Evolutionary conservation across 2,888 invertebrate species (phyloP).

Genomic region (Tenthredo livida): DNA sequence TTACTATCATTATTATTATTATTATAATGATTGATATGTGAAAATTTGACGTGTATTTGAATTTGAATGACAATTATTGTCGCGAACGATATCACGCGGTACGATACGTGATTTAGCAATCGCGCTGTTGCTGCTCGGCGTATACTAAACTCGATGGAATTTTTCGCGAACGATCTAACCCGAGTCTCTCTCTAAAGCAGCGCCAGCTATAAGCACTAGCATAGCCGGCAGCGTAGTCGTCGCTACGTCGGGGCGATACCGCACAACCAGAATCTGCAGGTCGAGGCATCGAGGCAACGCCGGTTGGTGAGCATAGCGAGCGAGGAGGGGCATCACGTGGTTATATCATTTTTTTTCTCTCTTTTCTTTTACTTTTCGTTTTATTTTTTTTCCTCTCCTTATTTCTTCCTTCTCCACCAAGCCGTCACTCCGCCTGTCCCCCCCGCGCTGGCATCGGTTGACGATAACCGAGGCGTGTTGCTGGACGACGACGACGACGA

Average conservation of each 20-base stretch:
- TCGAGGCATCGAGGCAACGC: neutral
- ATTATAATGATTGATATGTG: no score
- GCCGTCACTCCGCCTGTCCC: no score
- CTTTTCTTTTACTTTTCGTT: neutral
- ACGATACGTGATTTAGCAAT: neutral
- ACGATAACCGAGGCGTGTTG: neutral
- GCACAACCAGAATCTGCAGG: neutral
- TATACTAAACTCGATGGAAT: conserved; percentile 43
- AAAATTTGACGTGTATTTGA: no score
- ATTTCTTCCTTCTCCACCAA: neutral
- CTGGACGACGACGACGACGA: neutral
- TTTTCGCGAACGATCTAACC: conserved; percentile 27
- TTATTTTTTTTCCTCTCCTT: neutral
- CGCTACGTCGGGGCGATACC: conserved; percentile 12
- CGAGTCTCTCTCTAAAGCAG: neutral
- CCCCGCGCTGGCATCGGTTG: no score
- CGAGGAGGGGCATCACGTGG: neutral
- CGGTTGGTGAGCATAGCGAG: neutral
- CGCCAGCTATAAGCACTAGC: neutral
- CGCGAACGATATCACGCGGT: neutral
- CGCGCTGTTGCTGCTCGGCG: conserved; percentile 3
- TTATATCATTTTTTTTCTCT: neutral
- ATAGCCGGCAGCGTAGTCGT: conserved; percentile 17
- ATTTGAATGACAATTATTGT: neutral
- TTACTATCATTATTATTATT: no score